A percentile compares a stretch with the other conserved stretches of the same genome.
phyloP scores from a whole-genome alignment of 2,888 invertebrate genomes.

The Drosophila niveifrons region DNA sequence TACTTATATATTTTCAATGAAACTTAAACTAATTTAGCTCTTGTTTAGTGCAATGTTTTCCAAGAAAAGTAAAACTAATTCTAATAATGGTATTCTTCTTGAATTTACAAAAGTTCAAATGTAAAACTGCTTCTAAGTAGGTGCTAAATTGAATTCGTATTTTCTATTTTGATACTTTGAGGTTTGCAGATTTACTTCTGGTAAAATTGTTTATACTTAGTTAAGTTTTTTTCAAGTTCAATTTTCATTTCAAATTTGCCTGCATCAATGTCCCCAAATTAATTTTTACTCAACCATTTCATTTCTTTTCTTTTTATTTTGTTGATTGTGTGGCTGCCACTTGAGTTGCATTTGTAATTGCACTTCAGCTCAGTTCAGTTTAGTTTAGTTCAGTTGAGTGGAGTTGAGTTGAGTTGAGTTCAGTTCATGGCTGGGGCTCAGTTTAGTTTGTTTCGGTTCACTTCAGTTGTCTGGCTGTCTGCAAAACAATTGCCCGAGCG shows the following conservation, averaged over 20 bases:
- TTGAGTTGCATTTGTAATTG: slow-evolving; percentile 81
- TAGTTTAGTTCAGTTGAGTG: slow-evolving; percentile 31
- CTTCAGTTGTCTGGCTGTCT: slow-evolving; percentile 47
- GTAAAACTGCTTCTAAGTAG: too few species aligned
- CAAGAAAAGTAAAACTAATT: too few species aligned
- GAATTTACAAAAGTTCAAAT: too few species aligned
- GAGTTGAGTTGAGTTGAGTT: slow-evolving; percentile 16
- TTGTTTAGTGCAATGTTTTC: too few species aligned
- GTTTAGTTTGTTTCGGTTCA: slow-evolving; percentile 21
- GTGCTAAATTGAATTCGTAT: too few species aligned
- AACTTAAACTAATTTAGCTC: too few species aligned
- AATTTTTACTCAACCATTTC: slow-evolving; percentile 12
- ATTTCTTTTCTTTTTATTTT: slow-evolving; percentile 19
- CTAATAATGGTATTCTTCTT: too few species aligned
- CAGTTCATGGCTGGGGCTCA: not conserved
- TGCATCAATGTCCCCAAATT: slow-evolving; percentile 32
- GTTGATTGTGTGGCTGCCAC: slow-evolving; percentile 47
- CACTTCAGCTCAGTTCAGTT: slow-evolving; percentile 64
- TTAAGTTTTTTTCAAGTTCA: not conserved
- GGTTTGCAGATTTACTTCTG: too few species aligned
- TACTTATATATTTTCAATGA: too few species aligned
- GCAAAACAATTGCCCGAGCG: slow-evolving; percentile 68
- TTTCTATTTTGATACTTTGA: too few species aligned
- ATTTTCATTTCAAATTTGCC: slow-evolving; percentile 47
- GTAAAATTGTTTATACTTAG: too few species aligned